These are phyloP conservation scores for Macaria notata DNA, from an alignment of 2,888 invertebrate species.

Conservation along the genomic window DNA sequence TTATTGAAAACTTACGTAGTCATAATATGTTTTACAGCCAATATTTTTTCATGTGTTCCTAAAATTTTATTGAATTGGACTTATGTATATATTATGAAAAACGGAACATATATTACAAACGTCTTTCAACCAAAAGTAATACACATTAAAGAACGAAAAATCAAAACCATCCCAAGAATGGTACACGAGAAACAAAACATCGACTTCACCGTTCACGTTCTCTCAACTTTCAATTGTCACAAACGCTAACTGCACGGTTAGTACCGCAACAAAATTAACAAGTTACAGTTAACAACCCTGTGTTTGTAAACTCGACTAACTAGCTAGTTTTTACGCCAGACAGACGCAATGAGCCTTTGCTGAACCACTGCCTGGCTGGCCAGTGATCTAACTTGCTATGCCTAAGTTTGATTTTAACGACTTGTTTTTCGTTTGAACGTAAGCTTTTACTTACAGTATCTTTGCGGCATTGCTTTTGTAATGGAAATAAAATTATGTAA, in stretches of 20 bases:
- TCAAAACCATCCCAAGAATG: constrained; percentile 1
- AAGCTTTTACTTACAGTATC: too few species aligned
- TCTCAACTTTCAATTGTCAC: constrained; percentile 58
- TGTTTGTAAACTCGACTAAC: constrained; percentile 74
- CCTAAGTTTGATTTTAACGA: neutral
- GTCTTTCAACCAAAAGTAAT: too few species aligned
- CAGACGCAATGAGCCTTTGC: constrained; percentile 39
- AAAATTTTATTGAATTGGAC: too few species aligned
- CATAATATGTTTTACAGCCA: too few species aligned
- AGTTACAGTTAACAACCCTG: constrained; percentile 74
- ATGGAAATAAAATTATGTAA: too few species aligned
- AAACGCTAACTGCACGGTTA: constrained; percentile 47
- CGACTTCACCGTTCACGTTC: constrained; percentile 40
- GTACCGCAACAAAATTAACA: constrained; percentile 68
- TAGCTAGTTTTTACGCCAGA: constrained; percentile 63
- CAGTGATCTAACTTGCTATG: constrained; percentile 10
- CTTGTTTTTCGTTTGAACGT: too few species aligned
- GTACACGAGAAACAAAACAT: constrained; percentile 30
- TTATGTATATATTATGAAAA: too few species aligned
- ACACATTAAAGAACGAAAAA: neutral
- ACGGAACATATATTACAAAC: too few species aligned
- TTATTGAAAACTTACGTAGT: too few species aligned
- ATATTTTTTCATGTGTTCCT: too few species aligned
- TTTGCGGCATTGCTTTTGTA: too few species aligned
- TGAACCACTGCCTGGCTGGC: neutral